Base-by-base conservation (phyloP, 1,140 invertebrate genomes). In the Antheraea pernyi region DNA sequence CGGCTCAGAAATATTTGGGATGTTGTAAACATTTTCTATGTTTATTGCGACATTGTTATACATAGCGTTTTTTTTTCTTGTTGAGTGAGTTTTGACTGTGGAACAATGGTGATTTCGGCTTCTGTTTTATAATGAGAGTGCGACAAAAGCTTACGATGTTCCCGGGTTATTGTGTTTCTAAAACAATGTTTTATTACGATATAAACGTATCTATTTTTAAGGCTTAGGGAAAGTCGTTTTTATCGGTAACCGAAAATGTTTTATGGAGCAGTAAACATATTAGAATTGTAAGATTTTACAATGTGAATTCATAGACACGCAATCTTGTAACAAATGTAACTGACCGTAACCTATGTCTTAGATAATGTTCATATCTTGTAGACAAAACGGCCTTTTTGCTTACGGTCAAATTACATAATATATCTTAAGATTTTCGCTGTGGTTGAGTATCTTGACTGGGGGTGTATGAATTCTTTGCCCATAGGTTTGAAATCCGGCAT, bases 1-100 rank as follows among this genome's bases (percentile, higher is more conserved):
- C 75, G 83, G 72, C 69, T 74, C 71, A 78, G 74, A 83, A 88
- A 89, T 88, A 86, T 53, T 53, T 89, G 79, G 82, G 76, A 76
- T 68, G 78, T 86, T 84, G 82, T 88, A 84, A 85, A 89, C 59
- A 59, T 67, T 75, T 69, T 67, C 72, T 72, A 74, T 73, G 65
- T 91, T 91, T 87, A 89, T 84, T 83, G 77, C 82, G 80, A 83
- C 78, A 84, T 86, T 89, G 85, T 88, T 80, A 80, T 75, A 77
- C 74, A 82, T 82, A 69, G 60, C 64, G 71, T 85, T 84, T 86
- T 89, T 86, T 85, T 61, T 30, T 61, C 77, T 83, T 69, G 81
- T 80, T 84, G 74, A 81, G 22, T 80, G 69, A 81, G 83, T 86
- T 89, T 83, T 86, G 83, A 87, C 84, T 82, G 75, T 48, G 75